These are phyloP conservation scores for Silurus meridionalis DNA, from an alignment of 2,113 vertebrate species.

Conservation along the genomic window DNA sequence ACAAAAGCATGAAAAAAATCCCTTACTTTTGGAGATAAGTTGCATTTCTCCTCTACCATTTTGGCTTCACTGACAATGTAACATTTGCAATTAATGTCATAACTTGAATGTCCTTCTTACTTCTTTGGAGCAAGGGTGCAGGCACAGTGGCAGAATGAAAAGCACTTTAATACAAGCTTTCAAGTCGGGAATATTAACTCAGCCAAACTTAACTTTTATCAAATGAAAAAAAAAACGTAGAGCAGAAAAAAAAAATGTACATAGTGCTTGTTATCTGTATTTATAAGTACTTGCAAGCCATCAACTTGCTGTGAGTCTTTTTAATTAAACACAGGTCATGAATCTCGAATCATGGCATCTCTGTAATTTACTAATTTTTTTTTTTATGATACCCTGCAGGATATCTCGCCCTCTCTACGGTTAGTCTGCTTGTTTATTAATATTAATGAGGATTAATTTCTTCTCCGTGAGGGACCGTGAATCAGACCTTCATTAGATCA, in stretches of 20 bases:
- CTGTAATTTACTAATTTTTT: constrained; percentile 52
- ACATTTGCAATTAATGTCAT: constrained; percentile 1
- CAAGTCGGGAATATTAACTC: not conserved
- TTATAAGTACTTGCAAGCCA: not conserved
- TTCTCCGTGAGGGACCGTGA: constrained; percentile 38
- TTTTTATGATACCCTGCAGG: constrained; percentile 58
- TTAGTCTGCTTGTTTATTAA: constrained; percentile 56
- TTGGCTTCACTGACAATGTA: not conserved
- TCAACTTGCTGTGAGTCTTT: constrained; percentile 30
- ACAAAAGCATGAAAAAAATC: not conserved
- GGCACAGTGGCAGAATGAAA: not conserved
- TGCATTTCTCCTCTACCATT: not conserved
- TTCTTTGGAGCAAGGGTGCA: not conserved
- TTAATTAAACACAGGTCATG: constrained; percentile 53
- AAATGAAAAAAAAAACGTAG: not conserved
- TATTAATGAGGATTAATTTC: constrained; percentile 60
- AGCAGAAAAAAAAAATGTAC: not conserved
- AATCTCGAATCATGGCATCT: constrained; percentile 45
- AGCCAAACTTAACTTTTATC: not conserved
- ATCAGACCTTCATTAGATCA: constrained; percentile 41
- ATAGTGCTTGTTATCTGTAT: not conserved
- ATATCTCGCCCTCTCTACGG: not conserved
- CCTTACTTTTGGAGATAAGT: not conserved
- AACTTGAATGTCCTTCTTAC: not conserved
- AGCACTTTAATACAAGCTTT: not conserved